Conservation (phyloP, 92 coral and sea anemone species). For the Plumapathes pennacea region DNA sequence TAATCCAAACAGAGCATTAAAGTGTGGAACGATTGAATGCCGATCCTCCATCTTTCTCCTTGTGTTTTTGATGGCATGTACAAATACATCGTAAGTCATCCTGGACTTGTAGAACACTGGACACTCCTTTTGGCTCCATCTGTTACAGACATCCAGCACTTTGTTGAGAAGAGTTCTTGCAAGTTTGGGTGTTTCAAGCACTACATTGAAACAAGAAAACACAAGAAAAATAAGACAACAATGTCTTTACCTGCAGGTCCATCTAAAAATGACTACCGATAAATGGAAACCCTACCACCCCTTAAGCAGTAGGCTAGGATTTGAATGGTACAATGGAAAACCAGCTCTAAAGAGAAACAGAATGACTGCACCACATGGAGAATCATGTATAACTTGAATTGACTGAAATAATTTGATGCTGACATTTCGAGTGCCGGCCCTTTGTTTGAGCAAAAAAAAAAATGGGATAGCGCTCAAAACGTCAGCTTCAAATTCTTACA, state of each 20-base stretch:
- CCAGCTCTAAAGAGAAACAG: too few species aligned
- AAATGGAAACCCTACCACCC: too few species aligned
- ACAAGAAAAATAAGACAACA: background rate
- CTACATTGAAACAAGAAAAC: constrained; percentile 7
- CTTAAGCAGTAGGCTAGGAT: background rate
- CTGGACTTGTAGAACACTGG: constrained; percentile 54
- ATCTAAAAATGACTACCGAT: background rate
- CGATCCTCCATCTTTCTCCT: constrained; percentile 97
- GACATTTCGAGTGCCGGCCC: too few species aligned
- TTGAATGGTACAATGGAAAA: too few species aligned
- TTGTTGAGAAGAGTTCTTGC: constrained; percentile 66
- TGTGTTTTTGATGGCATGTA: constrained; percentile 85
- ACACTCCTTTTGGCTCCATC: constrained; percentile 58
- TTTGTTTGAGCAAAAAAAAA: too few species aligned
- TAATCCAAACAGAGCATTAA: constrained; percentile 74
- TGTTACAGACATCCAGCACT: constrained; percentile 69
- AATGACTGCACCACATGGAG: too few species aligned
- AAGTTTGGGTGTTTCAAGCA: constrained; percentile 53
- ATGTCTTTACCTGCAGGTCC: background rate
- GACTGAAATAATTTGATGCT: too few species aligned
- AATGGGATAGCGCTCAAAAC: too few species aligned
- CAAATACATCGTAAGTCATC: constrained; percentile 67
- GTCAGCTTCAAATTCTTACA: too few species aligned
- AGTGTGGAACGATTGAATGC: constrained; percentile 76
- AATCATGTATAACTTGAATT: too few species aligned